phyloP scores from a whole-genome alignment of 2,888 invertebrate species.

The Papilio elwesi region DNA sequence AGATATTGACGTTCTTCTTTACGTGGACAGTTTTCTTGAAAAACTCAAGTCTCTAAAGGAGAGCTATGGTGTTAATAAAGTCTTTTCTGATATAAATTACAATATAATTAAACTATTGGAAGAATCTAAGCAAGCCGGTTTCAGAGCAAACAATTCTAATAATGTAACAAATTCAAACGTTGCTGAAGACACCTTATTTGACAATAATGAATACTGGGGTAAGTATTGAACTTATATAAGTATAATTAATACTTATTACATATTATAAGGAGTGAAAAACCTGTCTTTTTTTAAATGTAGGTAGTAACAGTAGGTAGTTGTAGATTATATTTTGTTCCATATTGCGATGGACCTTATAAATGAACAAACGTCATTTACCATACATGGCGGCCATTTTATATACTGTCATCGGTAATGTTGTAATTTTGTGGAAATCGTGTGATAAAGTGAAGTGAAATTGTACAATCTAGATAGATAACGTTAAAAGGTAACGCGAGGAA shows the following conservation, averaged over 20 bases:
- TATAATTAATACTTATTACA: background rate
- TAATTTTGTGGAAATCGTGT: too few species aligned
- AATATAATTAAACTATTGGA: conserved; percentile 49
- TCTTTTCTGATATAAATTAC: conserved; percentile 48
- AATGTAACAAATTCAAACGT: conserved; percentile 22
- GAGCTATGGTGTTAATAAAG: conserved; percentile 47
- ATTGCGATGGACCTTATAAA: too few species aligned
- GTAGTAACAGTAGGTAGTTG: too few species aligned
- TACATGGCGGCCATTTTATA: too few species aligned
- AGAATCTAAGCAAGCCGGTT: conserved; percentile 1
- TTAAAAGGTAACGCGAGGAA: too few species aligned
- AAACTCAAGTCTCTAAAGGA: conserved; percentile 55
- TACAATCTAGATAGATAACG: too few species aligned
- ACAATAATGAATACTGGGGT: conserved; percentile 66
- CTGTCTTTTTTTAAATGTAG: too few species aligned
- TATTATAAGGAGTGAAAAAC: too few species aligned
- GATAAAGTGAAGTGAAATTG: too few species aligned
- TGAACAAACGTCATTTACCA: too few species aligned
- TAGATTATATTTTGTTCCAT: too few species aligned
- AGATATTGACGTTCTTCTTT: conserved; percentile 46
- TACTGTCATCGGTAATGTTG: too few species aligned
- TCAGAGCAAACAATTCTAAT: conserved; percentile 14
- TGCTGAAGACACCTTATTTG: conserved; percentile 44
- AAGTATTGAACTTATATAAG: conserved; percentile 43
- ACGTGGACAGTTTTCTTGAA: conserved; percentile 53